These are phyloP conservation scores for Rhinella marina DNA, from an alignment of 2,797 vertebrate genomes.

Conservation along the genomic window DNA sequence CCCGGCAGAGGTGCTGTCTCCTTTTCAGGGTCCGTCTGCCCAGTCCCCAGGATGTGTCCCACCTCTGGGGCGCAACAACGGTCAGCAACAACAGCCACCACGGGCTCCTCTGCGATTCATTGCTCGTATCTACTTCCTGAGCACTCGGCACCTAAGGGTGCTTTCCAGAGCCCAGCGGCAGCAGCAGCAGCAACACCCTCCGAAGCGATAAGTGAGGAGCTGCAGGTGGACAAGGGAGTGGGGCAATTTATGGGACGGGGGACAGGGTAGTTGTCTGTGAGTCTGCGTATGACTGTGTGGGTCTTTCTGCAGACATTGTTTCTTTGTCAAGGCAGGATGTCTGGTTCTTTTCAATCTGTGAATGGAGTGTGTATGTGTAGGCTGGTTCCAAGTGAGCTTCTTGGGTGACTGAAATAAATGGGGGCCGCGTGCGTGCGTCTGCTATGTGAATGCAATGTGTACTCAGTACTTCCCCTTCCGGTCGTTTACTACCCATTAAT, in stretches of 20 bases:
- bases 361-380: conserved; percentile 16
- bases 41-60: conserved; percentile 61
- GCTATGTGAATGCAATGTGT: conserved; percentile 37
- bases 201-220: conserved; percentile 61
- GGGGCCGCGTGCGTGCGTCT: not conserved
- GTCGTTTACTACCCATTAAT: conserved; percentile 32
- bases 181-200: conserved; percentile 63
- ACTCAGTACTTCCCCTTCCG: conserved; percentile 35
- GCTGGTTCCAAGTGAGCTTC: conserved; percentile 41
- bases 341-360: conserved; percentile 31
- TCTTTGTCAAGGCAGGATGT: conserved; percentile 33
- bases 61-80: conserved; percentile 53
- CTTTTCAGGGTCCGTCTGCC: conserved; percentile 60
- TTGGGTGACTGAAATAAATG: conserved; percentile 16
- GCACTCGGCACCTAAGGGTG: conserved; percentile 62
- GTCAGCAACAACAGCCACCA: conserved; percentile 61
- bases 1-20: conserved; percentile 61
- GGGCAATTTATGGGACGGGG: conserved; percentile 63
- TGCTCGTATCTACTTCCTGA: conserved; percentile 63
- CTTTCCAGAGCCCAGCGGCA: conserved; percentile 62
- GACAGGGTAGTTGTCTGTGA: conserved; percentile 63
- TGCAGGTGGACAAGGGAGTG: conserved; percentile 59
- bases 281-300: conserved; percentile 44
- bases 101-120: conserved; percentile 60
- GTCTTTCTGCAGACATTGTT: conserved; percentile 52